A percentile compares a stretch with the other conserved stretches of the same genome.
These are phyloP conservation scores for Yponomeuta malinellus DNA, from an alignment of 2,888 invertebrate species.

Conservation along the genomic window DNA sequence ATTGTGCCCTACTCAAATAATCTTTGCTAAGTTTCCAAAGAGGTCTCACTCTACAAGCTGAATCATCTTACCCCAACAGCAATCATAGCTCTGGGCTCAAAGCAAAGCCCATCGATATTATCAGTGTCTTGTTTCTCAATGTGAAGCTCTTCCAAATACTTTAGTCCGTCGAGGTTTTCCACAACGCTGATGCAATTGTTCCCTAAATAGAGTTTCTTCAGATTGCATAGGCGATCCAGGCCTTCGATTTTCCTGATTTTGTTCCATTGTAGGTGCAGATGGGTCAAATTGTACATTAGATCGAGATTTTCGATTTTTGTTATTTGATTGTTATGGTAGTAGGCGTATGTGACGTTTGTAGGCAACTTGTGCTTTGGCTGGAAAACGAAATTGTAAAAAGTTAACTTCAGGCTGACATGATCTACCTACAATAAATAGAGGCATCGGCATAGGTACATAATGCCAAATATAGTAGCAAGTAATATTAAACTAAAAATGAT, in stretches of 20 bases:
- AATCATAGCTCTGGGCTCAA: conserved; percentile 78
- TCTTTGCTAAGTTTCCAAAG: no score
- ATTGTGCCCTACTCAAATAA: no score
- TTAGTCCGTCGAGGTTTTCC: conserved; percentile 79
- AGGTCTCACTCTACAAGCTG: no score
- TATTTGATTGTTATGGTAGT: conserved; percentile 89
- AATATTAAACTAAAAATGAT: no score
- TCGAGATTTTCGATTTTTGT: conserved; percentile 83
- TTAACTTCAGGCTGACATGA: not conserved
- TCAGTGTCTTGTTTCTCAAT: conserved; percentile 79
- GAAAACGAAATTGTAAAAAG: conserved; percentile 50
- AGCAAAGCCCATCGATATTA: conserved; percentile 76
- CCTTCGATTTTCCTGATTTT: conserved; percentile 82
- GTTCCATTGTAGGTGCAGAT: conserved; percentile 86
- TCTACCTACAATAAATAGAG: no score
- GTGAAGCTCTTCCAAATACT: conserved; percentile 79
- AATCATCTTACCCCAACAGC: conserved; percentile 70
- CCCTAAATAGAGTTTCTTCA: conserved; percentile 86
- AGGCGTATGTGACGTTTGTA: conserved; percentile 77
- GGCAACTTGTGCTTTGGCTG: conserved; percentile 55
- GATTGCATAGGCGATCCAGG: conserved; percentile 74
- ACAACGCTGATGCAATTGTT: conserved; percentile 81
- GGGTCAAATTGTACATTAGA: conserved; percentile 77
- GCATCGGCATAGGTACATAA: no score
- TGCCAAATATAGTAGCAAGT: no score